These are phyloP conservation scores for Vipera ursinii DNA, from an alignment of 2,797 vertebrate species.

Conservation along the genomic window DNA sequence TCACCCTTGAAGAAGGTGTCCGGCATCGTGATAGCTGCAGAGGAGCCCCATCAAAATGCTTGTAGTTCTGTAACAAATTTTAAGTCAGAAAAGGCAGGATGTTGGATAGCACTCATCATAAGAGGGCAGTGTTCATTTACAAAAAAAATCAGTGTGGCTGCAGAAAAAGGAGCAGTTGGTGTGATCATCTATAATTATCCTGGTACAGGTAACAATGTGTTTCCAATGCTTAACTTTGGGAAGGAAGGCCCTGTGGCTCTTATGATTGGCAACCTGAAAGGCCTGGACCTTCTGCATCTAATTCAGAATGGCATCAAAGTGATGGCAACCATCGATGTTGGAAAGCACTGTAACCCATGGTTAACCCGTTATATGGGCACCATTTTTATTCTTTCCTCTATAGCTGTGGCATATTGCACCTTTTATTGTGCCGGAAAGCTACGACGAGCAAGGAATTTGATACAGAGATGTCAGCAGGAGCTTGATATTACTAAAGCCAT, in stretches of 20 bases:
- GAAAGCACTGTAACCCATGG: conserved; percentile 47
- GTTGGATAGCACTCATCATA: conserved; percentile 42
- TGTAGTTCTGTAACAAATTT: conserved; percentile 50
- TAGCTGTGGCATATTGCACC: conserved; percentile 38
- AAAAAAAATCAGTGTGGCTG: conserved; percentile 51
- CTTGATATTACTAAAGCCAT: conserved; percentile 42
- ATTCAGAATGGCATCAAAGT: conserved; percentile 49
- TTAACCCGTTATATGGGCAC: conserved; percentile 50
- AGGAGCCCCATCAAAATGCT: conserved; percentile 26
- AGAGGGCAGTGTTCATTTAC: conserved; percentile 40
- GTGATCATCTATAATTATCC: conserved; percentile 56
- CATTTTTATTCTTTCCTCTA: conserved; percentile 26
- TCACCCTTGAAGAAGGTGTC: conserved; percentile 47
- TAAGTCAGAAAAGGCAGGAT: neutral
- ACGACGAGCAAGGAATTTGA: conserved; percentile 38
- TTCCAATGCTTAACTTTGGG: conserved; percentile 46
- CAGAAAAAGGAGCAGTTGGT: conserved; percentile 36
- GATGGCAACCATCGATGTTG: conserved; percentile 34
- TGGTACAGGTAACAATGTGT: conserved; percentile 46
- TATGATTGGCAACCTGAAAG: conserved; percentile 56
- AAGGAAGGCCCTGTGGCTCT: conserved; percentile 39
- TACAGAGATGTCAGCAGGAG: conserved; percentile 38
- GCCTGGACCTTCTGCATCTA: conserved; percentile 43
- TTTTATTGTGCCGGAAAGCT: conserved; percentile 40
- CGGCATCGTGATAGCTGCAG: conserved; percentile 40